phyloP scores from a whole-genome alignment of 2,888 invertebrate genomes.

The Erannis defoliaria region DNA sequence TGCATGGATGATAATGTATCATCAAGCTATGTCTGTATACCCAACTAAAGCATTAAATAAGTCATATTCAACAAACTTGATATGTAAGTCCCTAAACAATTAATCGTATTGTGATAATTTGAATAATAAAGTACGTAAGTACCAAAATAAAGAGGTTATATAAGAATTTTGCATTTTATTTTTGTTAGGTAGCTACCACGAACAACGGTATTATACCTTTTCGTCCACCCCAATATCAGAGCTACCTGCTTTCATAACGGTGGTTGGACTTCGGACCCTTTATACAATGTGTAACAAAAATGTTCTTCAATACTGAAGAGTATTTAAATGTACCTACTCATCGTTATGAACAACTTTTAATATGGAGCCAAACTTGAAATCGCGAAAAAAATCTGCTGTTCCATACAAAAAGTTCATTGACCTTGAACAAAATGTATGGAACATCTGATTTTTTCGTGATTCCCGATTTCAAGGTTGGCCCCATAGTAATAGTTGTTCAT shows the following conservation, averaged over 20 bases:
- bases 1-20: conserved; percentile 24
- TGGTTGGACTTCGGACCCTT: conserved; percentile 7
- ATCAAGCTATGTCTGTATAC: conserved; percentile 1
- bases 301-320: no score
- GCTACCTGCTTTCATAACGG: conserved; percentile 19
- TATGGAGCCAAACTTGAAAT: no score
- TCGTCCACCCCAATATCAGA: conserved; percentile 3
- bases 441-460: no score
- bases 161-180: no score
- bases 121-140: background rate
- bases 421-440: no score
- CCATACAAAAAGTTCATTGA: no score
- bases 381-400: no score
- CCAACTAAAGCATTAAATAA: background rate
- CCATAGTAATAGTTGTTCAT: no score
- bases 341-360: no score
- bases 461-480: no score
- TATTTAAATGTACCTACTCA: no score
- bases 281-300: background rate
- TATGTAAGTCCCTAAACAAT: background rate
- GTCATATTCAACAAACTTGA: conserved; percentile 1
- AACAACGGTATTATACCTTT: background rate
- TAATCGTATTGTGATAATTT: background rate
- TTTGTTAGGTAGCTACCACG: background rate
- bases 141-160: no score